Conservation (phyloP, 2,113 vertebrate species). For the Gracilinanus agilis region DNA sequence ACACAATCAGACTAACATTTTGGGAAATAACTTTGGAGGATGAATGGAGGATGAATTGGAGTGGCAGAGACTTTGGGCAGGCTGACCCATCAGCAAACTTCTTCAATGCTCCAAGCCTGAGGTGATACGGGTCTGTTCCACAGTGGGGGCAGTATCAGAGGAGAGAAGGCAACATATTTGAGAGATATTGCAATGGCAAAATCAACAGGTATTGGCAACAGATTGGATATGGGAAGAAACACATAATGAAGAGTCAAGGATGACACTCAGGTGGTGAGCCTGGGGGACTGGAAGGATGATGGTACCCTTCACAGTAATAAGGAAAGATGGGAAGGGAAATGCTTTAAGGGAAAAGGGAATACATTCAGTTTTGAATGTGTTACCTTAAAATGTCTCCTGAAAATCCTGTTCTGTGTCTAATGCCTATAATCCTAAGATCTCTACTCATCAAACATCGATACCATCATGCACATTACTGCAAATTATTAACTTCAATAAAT, state of each 20-base stretch:
- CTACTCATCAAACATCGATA: neutral
- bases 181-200: neutral
- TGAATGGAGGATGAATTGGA: neutral
- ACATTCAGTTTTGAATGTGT: neutral
- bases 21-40: neutral
- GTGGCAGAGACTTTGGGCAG: neutral
- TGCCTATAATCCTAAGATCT: neutral
- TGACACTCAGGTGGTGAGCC: neutral
- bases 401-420: neutral
- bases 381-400: neutral
- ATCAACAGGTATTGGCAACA: neutral
- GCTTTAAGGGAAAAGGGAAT: neutral
- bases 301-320: neutral
- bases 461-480: neutral
- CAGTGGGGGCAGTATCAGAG: neutral
- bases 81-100: neutral
- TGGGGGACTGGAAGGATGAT: neutral
- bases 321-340: neutral
- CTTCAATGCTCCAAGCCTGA: neutral
- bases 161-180: neutral
- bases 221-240: too few species aligned
- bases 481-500: neutral
- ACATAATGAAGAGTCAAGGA: neutral
- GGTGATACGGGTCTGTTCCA: neutral
- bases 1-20: neutral